Evolutionary conservation across 2,113 vertebrate species (phyloP), one percentile per base, ranked within the genome.

Genomic region (Raja brachyura): DNA sequence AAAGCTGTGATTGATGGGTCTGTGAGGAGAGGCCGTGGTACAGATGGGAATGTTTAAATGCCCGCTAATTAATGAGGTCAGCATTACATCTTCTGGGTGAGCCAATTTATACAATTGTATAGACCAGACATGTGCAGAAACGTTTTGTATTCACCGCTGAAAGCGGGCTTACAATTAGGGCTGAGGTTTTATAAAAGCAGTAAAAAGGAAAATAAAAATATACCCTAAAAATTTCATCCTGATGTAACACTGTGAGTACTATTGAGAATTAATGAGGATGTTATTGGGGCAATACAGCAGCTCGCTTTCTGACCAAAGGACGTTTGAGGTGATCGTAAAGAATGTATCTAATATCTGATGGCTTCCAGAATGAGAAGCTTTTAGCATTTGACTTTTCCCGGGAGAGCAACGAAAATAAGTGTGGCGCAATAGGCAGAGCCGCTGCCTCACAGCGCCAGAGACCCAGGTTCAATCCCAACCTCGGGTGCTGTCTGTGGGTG

Each of bases 1-100:
- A 90, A 90, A 70, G 66, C 88, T 90, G 63, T 90, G 88, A 90
- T 90, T 90, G 88, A 90, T 90, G 68, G 88, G 88, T 90, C 61
- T 90, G 63, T 70, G 66, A 68, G 39, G 88, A 90, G 88, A 39
- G 70, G 31, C 39, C 70, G 88, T 25, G 88, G 66, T 90, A 90
- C 88, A 90, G 88, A 90, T 70, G 63, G 88, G 88, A 70, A 90
- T 70, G 88, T 90, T 90, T 90, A 63, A 90, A 70, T 90, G 88
- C 63, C 18, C 70, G 88, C 88, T 90, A 90, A 90, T 90, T 90
- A 90, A 90, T 70, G 88, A 70, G 88, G 88, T 90, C 88, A 70
- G 88, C 63, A 33, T 90, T 90, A 70, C 88, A 90, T 90, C 88
- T 90, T 90, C 63, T 90, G 63, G 88, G 70, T 66, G 88, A 70